These are phyloP conservation scores for Procambarus virginalis DNA, from an alignment of 1,140 invertebrate genomes.

Conservation along the genomic window DNA sequence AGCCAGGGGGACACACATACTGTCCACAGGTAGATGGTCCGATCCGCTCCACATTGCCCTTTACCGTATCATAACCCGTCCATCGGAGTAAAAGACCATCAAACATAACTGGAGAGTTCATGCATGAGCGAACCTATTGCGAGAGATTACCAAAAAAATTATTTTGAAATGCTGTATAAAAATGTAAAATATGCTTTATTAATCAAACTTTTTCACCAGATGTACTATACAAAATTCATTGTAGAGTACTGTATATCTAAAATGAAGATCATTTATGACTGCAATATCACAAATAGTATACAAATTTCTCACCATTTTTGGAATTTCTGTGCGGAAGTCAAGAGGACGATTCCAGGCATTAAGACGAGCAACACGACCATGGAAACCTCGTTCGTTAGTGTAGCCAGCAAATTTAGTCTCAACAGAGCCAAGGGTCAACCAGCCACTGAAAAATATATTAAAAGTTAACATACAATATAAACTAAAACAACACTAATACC, in stretches of 20 bases:
- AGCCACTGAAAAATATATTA: conserved; percentile 79
- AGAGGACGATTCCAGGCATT: conserved; percentile 94
- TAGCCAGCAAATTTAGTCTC: conserved; percentile 79
- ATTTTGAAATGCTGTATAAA: not conserved
- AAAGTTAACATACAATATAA: conserved; percentile 16
- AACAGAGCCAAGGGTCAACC: conserved; percentile 93
- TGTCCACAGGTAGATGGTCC: conserved; percentile 94
- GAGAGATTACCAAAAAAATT: not conserved
- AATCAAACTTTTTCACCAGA: no score
- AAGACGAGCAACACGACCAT: conserved; percentile 94
- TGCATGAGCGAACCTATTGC: conserved; percentile 78
- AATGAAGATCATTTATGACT: not conserved
- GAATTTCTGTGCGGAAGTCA: conserved; percentile 93
- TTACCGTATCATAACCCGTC: conserved; percentile 91
- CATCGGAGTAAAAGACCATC: conserved; percentile 90
- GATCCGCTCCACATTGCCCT: conserved; percentile 91
- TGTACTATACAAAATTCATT: no score
- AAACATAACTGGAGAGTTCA: conserved; percentile 92
- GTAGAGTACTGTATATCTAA: no score
- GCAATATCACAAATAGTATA: not conserved
- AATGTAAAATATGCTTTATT: not conserved
- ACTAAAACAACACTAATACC: not conserved
- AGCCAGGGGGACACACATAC: conserved; percentile 88
- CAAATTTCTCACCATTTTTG: conserved; percentile 80
- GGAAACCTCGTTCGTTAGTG: conserved; percentile 90